Conservation (phyloP, 2,888 invertebrate species). For the Abrostola tripartita region DNA sequence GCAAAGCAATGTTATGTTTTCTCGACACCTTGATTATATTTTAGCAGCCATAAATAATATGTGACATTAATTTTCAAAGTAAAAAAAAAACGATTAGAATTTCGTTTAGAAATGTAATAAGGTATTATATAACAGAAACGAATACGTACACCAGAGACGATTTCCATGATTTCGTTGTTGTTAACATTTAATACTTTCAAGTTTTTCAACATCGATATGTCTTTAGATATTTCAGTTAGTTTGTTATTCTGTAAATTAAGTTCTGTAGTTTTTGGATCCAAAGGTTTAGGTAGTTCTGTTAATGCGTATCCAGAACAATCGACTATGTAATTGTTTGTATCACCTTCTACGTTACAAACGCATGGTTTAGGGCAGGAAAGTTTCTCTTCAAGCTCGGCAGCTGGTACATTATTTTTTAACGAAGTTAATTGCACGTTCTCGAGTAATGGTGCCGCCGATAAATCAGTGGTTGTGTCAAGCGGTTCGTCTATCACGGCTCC, state of each 20-base stretch:
- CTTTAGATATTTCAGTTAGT: slow-evolving; percentile 78
- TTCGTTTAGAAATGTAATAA: no score
- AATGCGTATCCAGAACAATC: slow-evolving; percentile 85
- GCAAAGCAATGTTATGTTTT: no score
- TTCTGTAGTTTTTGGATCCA: slow-evolving; percentile 74
- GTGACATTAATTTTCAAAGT: no score
- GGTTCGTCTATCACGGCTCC: slow-evolving; percentile 70
- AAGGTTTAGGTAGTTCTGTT: slow-evolving; percentile 81
- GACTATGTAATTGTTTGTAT: slow-evolving; percentile 69
- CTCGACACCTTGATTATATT: no score
- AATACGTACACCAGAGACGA: slow-evolving; percentile 78
- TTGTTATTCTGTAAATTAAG: slow-evolving; percentile 81
- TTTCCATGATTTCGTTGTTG: slow-evolving; percentile 76
- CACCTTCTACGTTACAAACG: slow-evolving; percentile 77
- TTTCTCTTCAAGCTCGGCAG: slow-evolving; percentile 47
- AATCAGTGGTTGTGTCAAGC: slow-evolving; percentile 52
- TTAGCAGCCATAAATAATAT: no score
- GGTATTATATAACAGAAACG: not conserved
- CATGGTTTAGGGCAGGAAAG: slow-evolving; percentile 74
- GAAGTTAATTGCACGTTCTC: slow-evolving; percentile 68
- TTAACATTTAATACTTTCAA: slow-evolving; percentile 76
- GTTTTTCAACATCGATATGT: slow-evolving; percentile 72
- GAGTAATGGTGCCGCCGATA: slow-evolving; percentile 56
- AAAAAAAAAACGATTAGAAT: no score
- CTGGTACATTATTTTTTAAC: slow-evolving; percentile 52